phyloP scores from a whole-genome alignment of 2,797 vertebrate species.

The Hybognathus amarus region DNA sequence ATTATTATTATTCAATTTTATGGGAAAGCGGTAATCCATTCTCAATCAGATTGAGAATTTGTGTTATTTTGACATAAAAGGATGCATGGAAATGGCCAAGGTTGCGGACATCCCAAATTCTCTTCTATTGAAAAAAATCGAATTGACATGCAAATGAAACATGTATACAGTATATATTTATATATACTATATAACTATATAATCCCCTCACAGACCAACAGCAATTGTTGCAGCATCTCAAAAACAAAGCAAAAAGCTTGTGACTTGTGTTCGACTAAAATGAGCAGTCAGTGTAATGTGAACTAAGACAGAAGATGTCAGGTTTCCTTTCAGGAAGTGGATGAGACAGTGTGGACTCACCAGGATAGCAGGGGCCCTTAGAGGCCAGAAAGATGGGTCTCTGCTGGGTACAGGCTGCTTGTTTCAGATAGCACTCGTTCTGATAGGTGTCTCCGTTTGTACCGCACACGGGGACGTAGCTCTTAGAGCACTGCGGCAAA shows the following conservation, averaged over 20 bases:
- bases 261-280: constrained; percentile 6
- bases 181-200: too few species aligned
- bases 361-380: constrained; percentile 89
- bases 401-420: constrained; percentile 94
- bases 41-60: not conserved
- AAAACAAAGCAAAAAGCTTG: not conserved
- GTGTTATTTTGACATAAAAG: too few species aligned
- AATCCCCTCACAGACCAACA: not conserved
- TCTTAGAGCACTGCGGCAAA: constrained; percentile 87
- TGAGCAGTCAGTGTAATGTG: constrained; percentile 14
- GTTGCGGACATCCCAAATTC: too few species aligned
- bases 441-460: constrained; percentile 98
- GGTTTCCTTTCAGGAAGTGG: constrained; percentile 23
- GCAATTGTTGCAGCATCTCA: constrained; percentile 1
- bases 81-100: too few species aligned
- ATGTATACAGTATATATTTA: too few species aligned
- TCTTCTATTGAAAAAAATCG: too few species aligned
- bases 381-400: constrained; percentile 84
- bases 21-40: not conserved
- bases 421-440: constrained; percentile 93
- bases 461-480: constrained; percentile 93
- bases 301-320: not conserved
- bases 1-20: not conserved
- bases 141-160: too few species aligned
- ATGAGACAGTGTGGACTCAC: constrained; percentile 73